Evolutionary conservation across 2,797 vertebrate species (phyloP).

Genomic region (Liparis tanakae): DNA sequence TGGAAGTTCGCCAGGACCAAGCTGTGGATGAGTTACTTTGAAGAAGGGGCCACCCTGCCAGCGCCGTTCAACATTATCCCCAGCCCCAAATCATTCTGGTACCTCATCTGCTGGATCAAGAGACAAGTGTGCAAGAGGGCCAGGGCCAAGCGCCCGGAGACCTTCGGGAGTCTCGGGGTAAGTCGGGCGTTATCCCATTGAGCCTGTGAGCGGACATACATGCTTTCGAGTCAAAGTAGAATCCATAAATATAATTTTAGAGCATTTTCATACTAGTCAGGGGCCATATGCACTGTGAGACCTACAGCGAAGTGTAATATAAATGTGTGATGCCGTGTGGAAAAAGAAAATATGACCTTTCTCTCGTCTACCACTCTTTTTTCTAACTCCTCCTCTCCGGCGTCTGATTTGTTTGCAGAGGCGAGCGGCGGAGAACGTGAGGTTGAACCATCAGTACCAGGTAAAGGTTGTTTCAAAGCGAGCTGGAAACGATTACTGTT

Average conservation of each 20-base stretch:
- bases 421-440: conserved; percentile 94
- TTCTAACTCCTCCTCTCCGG: conserved; percentile 18
- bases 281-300: conserved; percentile 6
- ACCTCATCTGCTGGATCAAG: conserved; percentile 93
- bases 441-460: conserved; percentile 97
- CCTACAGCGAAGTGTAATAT: conserved; percentile 14
- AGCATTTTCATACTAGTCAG: not conserved
- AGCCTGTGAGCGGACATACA: too few species aligned
- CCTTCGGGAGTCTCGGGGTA: conserved; percentile 94
- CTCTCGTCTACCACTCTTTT: not conserved
- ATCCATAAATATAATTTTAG: not conserved
- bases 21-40: conserved; percentile 99
- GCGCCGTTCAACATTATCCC: conserved; percentile 97
- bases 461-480: conserved; percentile 75
- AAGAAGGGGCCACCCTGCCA: conserved; percentile 96
- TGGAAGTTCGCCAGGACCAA: conserved; percentile 99
- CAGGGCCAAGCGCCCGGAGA: conserved; percentile 86
- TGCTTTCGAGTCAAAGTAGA: not conserved
- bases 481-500: conserved; percentile 18
- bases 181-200: conserved; percentile 43
- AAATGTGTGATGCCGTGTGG: conserved; percentile 13
- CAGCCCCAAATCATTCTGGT: conserved; percentile 95
- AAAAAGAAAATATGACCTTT: conserved; percentile 16
- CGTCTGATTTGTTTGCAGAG: conserved; percentile 81
- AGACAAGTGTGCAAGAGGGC: conserved; percentile 90